Base-by-base conservation (phyloP, 2,888 invertebrate genomes). In the Lamproptera curius region DNA sequence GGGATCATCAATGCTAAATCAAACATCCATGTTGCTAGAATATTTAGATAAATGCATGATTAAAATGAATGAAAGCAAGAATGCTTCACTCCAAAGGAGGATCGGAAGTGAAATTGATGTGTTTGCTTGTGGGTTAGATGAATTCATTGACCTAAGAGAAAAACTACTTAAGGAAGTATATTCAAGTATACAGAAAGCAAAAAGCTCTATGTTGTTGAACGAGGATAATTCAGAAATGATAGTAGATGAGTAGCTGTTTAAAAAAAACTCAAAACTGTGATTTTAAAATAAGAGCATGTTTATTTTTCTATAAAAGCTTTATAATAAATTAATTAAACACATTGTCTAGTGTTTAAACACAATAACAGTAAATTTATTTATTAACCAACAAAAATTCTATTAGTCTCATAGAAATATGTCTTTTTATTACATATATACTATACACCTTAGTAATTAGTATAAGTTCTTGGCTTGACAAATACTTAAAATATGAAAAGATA, bases 71-170 rank as follows among this genome's bases (percentile, higher is more conserved):
- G 63, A 72, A n/a, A 74, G 67, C 36, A 76, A 70, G 46, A 56
- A 66, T 53, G 50, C 64, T 1, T 42, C 42, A 1, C 56, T 72
- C 2, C 52, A 53, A 28, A 62, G 41, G 38, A 72, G 71, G 58
- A 59, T 80, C 46, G 82, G 81, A 0, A 62, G 48, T 1, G 66
- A 80, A 56, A 74, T 85, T 11, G 76, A 84, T 57, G 42, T 85
- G 3, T 73, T 73, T 53, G 73, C 73, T 11, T 61, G 56, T 1
- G 81, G 77, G 1, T 36, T 63, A n/a, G 52, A 42, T 0, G 50
- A 39, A 0, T 83, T 61, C 56, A 37, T 56, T 5, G 63, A 71
- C 2, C 79, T 85, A 35, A 70, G 66, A 47, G 57, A 58, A 1
- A 66, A 61, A 40, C 52, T 85, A 51, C 43, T 72, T 3, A 54